Base-by-base conservation (phyloP, 2,888 invertebrate genomes). In the Dicycla oo region DNA sequence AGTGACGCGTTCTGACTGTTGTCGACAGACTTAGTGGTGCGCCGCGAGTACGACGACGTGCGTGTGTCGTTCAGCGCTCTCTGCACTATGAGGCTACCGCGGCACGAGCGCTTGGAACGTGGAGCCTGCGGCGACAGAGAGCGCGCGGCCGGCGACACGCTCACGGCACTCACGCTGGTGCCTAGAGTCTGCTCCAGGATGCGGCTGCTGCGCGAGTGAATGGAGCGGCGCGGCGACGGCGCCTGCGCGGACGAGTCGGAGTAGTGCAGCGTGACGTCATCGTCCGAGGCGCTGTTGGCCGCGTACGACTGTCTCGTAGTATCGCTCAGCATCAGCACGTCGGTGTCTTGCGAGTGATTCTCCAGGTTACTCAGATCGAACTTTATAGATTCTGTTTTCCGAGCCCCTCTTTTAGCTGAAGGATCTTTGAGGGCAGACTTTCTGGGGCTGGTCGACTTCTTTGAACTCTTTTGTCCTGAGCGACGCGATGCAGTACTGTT, bases 351-450 rank as follows among this genome's bases (percentile, higher is more conserved):
- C 20, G 75, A 56, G 6, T 75, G 70, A 34, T 73, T 83, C 51
- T 92, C 92, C 3, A 95, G 80, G 80, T 95, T 94, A 78, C 94
- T 94, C 8, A 95, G 83, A 73, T 96, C 95, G 73, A 96, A 95
- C 66, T 94, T 94, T 58, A 96, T 96, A 13, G 94, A 93, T 43
- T 95, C 95, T 0, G 88, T 89, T 77, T 94, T 95, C 56, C 93
- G 89, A 10, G 72, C 62, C 23, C 80, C 86, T 38, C 84, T 88
- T 73, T 91, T 91, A 1, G 88, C 78, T 11, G 63, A 80, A 7
- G 92, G 92, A 62, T 93, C 91, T 68, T 92, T 94, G 38, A 95
- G 90, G 0, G 95, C 92, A 0, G 96, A 95, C 73, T 95, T 95
- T 64, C 86, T 90, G 0, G 94, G 92, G 66, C 87, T 91, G 15